These are phyloP conservation scores for Rhodinocichla rosea DNA, from an alignment of 2,113 vertebrate species.

Conservation along the genomic window DNA sequence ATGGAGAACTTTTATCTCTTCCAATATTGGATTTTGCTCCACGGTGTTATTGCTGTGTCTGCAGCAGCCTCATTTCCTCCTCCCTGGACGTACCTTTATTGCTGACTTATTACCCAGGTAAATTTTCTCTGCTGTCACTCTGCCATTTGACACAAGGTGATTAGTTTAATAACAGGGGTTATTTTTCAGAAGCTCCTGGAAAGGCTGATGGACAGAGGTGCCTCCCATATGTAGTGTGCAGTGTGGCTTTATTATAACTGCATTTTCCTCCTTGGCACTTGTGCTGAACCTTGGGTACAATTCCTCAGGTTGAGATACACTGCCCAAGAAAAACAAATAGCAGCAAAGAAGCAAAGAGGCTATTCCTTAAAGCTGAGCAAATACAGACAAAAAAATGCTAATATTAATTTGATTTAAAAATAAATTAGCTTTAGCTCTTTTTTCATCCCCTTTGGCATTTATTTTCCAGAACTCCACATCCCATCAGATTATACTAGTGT, in stretches of 20 bases:
- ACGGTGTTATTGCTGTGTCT: not conserved
- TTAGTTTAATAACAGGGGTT: not conserved
- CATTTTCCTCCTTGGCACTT: not conserved
- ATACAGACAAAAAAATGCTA: not conserved
- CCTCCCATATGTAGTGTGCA: not conserved
- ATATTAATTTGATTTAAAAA: conserved; percentile 41
- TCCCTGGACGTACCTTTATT: not conserved
- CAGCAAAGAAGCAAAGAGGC: not conserved
- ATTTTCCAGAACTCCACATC: conserved; percentile 35
- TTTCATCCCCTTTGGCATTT: conserved; percentile 26
- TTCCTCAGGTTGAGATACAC: not conserved
- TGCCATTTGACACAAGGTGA: not conserved
- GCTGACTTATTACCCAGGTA: not conserved
- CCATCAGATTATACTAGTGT: conserved; percentile 5
- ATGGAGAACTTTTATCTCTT: conserved; percentile 43
- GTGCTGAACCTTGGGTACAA: not conserved
- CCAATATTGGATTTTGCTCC: conserved; percentile 39
- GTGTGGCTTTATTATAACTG: not conserved
- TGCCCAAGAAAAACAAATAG: not conserved
- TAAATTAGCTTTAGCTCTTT: conserved; percentile 24
- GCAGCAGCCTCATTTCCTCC: conserved; percentile 13
- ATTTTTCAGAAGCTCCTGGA: not conserved
- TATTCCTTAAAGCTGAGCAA: conserved; percentile 7
- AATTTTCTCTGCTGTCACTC: not conserved
- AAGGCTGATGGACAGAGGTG: not conserved